Evolutionary conservation across 2,113 vertebrate species (phyloP), one percentile per base, ranked within the genome.

Genomic region (Uropsilus gracilis): DNA sequence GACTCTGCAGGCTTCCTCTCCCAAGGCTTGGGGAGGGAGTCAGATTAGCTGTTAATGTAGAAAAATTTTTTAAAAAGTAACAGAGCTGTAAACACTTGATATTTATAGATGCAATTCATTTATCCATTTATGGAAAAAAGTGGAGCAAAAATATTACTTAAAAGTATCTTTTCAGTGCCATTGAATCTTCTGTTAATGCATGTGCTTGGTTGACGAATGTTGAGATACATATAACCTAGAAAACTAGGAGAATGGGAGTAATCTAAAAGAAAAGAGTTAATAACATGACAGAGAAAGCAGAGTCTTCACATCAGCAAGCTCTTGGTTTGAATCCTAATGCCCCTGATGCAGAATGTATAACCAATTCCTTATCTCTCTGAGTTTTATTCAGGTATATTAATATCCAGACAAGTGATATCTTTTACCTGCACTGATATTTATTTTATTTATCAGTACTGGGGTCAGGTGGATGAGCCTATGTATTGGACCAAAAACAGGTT

Each of bases 81-180:
- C 32, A 50, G 39, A 37, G 71, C 81, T 48, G 42, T 83, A 89
- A 90, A 85, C 11, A 92, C 57, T 71, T 95, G 77, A n/a, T 78
- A 80, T 32, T 53, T 95, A 55, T 14, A 81, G 39, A 42, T 75
- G 1, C 39, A 53, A 80, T 53, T 48, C 71, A 82, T 63, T 59
- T 39, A 42, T 80, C 57, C 48, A 26, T 80, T 86, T 55, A 72
- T 39, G 46, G 59, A 69, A 37, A 71, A 71, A 71, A 3, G 13
- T 26, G 18, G n/a, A 80, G 17, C 14, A 53, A 73, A 86, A 73
- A 26, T 30, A 64, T 88, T 66, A 14, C 10, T 81, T 20, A 78
- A 28, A 88, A 75, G 75, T 77, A 78, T 59, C 11, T 16, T 76
- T 92, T 61, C 20, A 83, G 57, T n/a, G 24, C 34, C 64, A 53